Evolutionary conservation across 2,888 invertebrate species (phyloP).

Genomic region (Ophioninae sp.): DNA sequence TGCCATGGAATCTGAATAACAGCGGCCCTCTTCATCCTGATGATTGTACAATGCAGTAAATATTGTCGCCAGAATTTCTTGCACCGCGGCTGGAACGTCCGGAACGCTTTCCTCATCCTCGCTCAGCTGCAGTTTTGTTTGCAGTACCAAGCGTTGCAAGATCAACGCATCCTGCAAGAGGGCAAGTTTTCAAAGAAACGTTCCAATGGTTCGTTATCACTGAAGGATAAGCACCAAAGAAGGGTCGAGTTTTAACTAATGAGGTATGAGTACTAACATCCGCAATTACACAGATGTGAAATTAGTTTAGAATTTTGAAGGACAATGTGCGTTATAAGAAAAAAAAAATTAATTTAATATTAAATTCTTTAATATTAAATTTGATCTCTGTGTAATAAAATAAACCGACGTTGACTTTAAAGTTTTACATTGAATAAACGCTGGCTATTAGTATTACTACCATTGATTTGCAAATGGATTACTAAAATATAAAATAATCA

Average conservation of each 20-base stretch:
- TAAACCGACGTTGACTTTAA: too few species aligned
- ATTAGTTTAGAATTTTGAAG: too few species aligned
- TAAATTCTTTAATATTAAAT: too few species aligned
- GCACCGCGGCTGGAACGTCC: slow-evolving; percentile 93
- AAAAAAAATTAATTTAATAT: too few species aligned
- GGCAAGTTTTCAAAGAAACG: slow-evolving; percentile 57
- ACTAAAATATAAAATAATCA: too few species aligned
- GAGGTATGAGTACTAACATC: not conserved
- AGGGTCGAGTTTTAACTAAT: not conserved
- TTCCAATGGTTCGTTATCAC: not conserved
- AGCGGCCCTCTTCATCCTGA: slow-evolving; percentile 97
- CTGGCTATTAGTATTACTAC: too few species aligned
- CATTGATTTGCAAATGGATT: too few species aligned
- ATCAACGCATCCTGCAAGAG: slow-evolving; percentile 90
- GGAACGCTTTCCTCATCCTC: slow-evolving; percentile 93
- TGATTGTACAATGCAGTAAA: slow-evolving; percentile 98
- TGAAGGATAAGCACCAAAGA: not conserved
- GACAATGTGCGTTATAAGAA: too few species aligned
- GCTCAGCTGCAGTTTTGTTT: slow-evolving; percentile 94
- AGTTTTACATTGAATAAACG: too few species aligned
- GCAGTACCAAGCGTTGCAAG: slow-evolving; percentile 94
- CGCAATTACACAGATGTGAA: too few species aligned
- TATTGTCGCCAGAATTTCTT: slow-evolving; percentile 93
- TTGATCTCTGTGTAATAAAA: too few species aligned
- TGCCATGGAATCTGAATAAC: slow-evolving; percentile 97